Base-by-base conservation (phyloP, 2,888 invertebrate genomes). In the Siphonodentalium dalli region DNA sequence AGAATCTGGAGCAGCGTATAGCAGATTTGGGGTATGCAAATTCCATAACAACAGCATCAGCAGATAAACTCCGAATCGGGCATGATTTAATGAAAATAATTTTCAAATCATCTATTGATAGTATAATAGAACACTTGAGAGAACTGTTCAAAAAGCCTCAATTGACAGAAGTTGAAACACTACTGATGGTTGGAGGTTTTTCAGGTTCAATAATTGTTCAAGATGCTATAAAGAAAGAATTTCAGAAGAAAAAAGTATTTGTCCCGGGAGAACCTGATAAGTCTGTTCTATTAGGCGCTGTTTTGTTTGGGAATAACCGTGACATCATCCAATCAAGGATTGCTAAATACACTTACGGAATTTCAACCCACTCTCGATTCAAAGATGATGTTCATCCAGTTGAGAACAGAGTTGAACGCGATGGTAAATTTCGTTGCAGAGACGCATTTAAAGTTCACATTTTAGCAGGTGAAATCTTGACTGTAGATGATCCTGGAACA, bases 101-200 rank as follows among this genome's bases (percentile, higher is more conserved):
- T 2, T 66, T 62, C 33, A 37, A 43, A 11, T 28, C 42, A 5
- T 48, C 56, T 23, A 48, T 50, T 11, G 48, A 60, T 13, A 61
- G 53, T 28, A 47, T 63, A 24, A 47, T 58, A 2, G 20, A 53
- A 8, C 61, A 63, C 35, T 35, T 63, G 4, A 24, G 52, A 8
- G 34, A 37, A 8, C 50, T 66, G 1, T 53, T 63, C 29, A 20
- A 31, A 0, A 41, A 54, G 4, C 40, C 33, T 20, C 31, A 45
- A 7, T 48, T 61, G 31, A 46, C 27, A 15, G 54, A 54, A 39
- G 61, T 66, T 13, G 34, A 46, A 6, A 60, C 58, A 2, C 46
- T 66, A 8, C 39, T 66, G 11, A 60, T 65, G 63, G 65, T 63
- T 9, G 65, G 65, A 2, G 65, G 65, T 13, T 65, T 63, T 39